phyloP scores from a whole-genome alignment of 1,140 invertebrate genomes.

The Odontomachus brunneus region DNA sequence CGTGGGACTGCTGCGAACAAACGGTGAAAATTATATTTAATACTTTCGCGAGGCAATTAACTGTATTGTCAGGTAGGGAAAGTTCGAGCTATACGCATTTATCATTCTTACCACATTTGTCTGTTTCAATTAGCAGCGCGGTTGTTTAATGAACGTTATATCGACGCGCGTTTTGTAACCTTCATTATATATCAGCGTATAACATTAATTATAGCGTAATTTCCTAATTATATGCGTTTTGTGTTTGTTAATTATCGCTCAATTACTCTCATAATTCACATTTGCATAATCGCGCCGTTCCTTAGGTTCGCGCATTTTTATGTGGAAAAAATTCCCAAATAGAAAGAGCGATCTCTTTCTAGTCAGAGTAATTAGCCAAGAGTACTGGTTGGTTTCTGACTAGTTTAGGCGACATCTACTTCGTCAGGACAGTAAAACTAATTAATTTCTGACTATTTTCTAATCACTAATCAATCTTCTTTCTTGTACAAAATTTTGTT shows the following conservation, averaged over 20 bases:
- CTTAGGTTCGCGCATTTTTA: constrained; percentile 23
- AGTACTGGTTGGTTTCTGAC: no score
- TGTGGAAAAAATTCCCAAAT: constrained; percentile 27
- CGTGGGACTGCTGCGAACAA: not conserved
- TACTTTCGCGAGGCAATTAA: not conserved
- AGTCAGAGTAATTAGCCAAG: no score
- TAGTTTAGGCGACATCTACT: no score
- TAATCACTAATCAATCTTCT: no score
- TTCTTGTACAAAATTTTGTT: no score
- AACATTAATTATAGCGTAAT: constrained; percentile 36
- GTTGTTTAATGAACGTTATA: constrained; percentile 44
- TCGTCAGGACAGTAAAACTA: no score
- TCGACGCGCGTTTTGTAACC: constrained; percentile 19
- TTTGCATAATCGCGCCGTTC: constrained; percentile 32
- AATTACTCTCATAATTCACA: constrained; percentile 40
- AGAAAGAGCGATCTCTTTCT: no score
- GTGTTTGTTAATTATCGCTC: constrained; percentile 57
- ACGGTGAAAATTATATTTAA: constrained; percentile 33
- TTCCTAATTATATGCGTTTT: constrained; percentile 37
- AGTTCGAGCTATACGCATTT: constrained; percentile 29
- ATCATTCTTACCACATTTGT: constrained; percentile 33
- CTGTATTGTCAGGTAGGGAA: constrained; percentile 20
- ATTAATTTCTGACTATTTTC: no score
- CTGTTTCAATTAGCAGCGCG: constrained; percentile 18
- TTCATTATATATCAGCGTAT: constrained; percentile 44